Evolutionary conservation across 2,113 vertebrate species (phyloP).

Genomic region (Syrrhaptes paradoxus): DNA sequence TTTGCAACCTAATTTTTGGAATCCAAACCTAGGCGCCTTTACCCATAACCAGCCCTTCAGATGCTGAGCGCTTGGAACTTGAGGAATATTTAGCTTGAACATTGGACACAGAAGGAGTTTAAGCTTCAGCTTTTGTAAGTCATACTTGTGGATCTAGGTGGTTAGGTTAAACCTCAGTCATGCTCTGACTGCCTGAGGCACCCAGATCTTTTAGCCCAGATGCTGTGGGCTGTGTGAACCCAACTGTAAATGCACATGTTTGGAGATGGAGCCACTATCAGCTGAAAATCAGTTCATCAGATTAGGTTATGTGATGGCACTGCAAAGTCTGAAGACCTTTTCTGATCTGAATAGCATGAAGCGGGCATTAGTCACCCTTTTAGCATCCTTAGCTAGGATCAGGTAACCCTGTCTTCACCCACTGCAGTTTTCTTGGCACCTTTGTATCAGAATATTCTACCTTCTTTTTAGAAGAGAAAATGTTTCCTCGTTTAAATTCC

Average conservation of each 20-base stretch:
- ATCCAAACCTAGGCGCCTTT: not conserved
- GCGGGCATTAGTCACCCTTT: not conserved
- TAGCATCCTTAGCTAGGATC: not conserved
- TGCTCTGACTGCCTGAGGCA: not conserved
- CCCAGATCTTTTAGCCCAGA: not conserved
- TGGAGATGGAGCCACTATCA: not conserved
- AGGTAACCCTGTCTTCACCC: not conserved
- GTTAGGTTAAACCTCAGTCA: not conserved
- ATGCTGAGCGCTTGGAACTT: not conserved
- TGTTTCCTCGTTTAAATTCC: not conserved
- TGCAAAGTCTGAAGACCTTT: not conserved
- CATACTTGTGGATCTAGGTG: not conserved
- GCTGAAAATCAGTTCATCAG: not conserved
- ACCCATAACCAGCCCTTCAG: not conserved
- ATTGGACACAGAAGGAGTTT: not conserved
- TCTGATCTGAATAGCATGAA: not conserved
- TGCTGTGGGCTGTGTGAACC: not conserved
- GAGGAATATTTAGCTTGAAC: not conserved
- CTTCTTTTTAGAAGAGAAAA: not conserved
- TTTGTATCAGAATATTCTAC: not conserved
- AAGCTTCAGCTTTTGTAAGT: not conserved
- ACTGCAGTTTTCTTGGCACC: not conserved
- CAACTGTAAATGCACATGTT: not conserved
- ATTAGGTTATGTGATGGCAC: not conserved
- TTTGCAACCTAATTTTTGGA: not conserved